A percentile compares a stretch with the other conserved stretches of the same genome.
These are phyloP conservation scores for Cyanistes caeruleus DNA, from an alignment of 2,113 vertebrate species.

Conservation along the genomic window DNA sequence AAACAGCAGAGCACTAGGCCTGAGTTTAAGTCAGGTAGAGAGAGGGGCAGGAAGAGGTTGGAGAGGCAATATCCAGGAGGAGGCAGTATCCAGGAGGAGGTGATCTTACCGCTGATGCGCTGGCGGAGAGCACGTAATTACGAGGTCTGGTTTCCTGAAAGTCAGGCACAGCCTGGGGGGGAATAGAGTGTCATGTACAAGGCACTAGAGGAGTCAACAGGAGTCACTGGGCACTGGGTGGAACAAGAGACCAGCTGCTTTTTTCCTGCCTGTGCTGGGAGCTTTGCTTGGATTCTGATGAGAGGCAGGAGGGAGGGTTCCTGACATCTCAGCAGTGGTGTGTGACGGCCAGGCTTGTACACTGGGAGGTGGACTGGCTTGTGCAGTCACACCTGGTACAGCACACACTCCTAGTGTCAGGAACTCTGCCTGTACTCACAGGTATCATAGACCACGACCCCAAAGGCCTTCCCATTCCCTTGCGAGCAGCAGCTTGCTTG, in stretches of 20 bases:
- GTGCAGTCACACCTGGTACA: neutral
- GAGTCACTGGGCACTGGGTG: neutral
- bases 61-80: neutral
- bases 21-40: neutral
- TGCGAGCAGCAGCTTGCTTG: neutral
- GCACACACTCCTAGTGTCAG: neutral
- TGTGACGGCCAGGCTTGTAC: neutral
- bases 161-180: constrained; percentile 92
- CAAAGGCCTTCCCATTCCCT: neutral
- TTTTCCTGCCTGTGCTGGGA: neutral
- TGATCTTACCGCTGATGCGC: constrained; percentile 94
- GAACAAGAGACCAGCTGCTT: neutral
- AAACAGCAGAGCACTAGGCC: constrained; percentile 30
- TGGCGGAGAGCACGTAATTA: constrained; percentile 98
- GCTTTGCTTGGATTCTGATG: fast-evolving
- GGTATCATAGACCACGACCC: neutral
- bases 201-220: constrained; percentile 37
- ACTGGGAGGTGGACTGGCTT: neutral
- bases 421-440: neutral
- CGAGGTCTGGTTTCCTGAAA: constrained; percentile 98
- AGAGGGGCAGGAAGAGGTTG: constrained; percentile 8
- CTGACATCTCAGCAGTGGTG: fast-evolving
- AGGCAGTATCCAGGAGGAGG: neutral
- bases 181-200: constrained; percentile 77
- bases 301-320: neutral